Evolutionary conservation across 2,113 vertebrate species (phyloP).

Genomic region (Apistogramma diplotaenia): DNA sequence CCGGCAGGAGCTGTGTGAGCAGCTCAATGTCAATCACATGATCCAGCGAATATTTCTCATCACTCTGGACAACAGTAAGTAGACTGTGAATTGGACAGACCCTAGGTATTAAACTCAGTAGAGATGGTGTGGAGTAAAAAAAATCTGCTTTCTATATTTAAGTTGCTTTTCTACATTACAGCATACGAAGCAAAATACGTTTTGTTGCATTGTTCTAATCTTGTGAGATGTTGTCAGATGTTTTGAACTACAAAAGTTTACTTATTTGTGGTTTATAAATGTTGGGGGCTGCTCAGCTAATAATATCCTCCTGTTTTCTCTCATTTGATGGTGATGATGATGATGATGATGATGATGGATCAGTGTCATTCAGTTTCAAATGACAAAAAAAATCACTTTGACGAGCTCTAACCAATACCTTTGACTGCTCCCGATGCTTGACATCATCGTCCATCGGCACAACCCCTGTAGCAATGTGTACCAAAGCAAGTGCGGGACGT

Average conservation of each 20-base stretch:
- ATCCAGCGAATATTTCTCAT: conserved; percentile 98
- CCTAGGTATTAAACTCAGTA: background rate
- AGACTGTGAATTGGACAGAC: background rate
- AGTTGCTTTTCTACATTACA: background rate
- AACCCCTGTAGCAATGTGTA: too few relatives aligned
- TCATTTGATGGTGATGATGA: background rate
- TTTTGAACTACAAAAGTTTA: background rate
- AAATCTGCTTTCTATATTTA: background rate
- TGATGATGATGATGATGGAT: background rate
- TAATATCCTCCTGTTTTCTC: background rate
- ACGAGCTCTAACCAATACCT: background rate
- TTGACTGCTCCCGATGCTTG: background rate
- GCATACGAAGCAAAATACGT: background rate
- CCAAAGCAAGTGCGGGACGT: background rate
- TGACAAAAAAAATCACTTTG: background rate
- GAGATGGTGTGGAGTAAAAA: background rate
- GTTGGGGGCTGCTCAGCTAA: too few relatives aligned
- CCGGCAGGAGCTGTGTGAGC: conserved; percentile 93
- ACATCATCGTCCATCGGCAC: too few relatives aligned
- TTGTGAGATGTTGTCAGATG: background rate
- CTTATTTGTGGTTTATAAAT: background rate
- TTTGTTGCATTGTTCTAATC: background rate
- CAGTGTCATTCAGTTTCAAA: background rate
- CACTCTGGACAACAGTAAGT: conserved; percentile 97
- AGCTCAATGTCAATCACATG: conserved; percentile 99